Evolutionary conservation across 2,888 invertebrate genomes (phyloP).

Genomic region (Deilephila porcellus): DNA sequence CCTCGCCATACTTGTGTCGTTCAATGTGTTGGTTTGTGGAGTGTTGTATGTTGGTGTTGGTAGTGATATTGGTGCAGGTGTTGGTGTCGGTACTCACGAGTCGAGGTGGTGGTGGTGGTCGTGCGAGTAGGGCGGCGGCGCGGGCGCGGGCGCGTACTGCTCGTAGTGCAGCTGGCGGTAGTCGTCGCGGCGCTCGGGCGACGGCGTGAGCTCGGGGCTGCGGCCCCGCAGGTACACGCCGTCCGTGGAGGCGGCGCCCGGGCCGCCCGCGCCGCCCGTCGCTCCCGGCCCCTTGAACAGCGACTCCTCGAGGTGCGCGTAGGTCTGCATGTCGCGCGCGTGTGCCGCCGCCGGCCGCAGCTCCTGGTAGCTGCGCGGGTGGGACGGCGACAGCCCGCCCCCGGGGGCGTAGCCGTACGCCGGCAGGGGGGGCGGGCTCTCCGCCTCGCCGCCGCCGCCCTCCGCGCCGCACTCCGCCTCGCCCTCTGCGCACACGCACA

Average conservation of each 20-base stretch:
- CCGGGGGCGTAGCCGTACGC: constrained; percentile 69
- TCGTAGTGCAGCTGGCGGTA: constrained; percentile 73
- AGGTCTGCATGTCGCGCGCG: constrained; percentile 79
- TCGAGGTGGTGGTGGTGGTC: constrained; percentile 69
- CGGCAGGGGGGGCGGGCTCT: constrained; percentile 72
- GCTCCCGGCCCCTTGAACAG: constrained; percentile 56
- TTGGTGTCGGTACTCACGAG: constrained; percentile 58
- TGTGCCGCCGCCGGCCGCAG: constrained; percentile 70
- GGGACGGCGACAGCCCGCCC: constrained; percentile 67
- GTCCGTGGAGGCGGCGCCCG: constrained; percentile 60
- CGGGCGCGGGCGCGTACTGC: constrained; percentile 57
- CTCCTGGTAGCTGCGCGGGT: constrained; percentile 81
- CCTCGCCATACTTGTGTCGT: too few relatives aligned
- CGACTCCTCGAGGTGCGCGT: constrained; percentile 72
- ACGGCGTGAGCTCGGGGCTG: constrained; percentile 66
- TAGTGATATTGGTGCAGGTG: not conserved
- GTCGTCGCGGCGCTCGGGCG: constrained; percentile 70
- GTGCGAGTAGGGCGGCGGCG: constrained; percentile 64
- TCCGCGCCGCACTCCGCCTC: constrained; percentile 70
- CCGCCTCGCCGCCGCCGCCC: constrained; percentile 58
- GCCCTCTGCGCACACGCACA: constrained; percentile 71
- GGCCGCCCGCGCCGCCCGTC: constrained; percentile 43
- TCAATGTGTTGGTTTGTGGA: not conserved
- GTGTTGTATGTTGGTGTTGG: not conserved
- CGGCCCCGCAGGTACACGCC: constrained; percentile 68